phyloP scores from a whole-genome alignment of 2,113 vertebrate genomes.

The Vulpes lagopus region DNA sequence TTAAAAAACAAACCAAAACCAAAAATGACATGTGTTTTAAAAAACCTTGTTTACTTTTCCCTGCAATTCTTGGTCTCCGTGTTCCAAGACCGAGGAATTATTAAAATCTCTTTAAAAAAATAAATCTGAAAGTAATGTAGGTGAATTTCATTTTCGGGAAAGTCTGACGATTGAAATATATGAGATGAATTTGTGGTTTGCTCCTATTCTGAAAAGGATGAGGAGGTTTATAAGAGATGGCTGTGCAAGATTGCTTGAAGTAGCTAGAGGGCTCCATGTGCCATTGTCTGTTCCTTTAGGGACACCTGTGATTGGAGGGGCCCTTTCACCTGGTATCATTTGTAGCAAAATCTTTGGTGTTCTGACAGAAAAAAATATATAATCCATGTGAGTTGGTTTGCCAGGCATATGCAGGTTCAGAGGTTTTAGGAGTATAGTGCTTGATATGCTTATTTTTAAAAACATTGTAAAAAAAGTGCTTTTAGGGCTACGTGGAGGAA shows the following conservation, averaged over 20 bases:
- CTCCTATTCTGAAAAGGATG: not conserved
- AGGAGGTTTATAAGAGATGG: not conserved
- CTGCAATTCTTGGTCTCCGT: not conserved
- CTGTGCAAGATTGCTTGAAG: not conserved
- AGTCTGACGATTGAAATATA: not conserved
- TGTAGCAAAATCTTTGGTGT: not conserved
- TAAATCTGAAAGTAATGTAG: not conserved
- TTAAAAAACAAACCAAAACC: not conserved
- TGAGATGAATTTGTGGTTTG: not conserved
- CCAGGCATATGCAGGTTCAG: not conserved
- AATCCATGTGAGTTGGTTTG: not conserved
- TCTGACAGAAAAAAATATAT: not conserved
- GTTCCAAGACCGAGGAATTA: not conserved
- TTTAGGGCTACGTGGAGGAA: not conserved
- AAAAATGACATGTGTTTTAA: not conserved
- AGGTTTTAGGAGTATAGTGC: not conserved
- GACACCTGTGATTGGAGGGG: not conserved
- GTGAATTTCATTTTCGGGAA: not conserved
- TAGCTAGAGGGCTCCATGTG: not conserved
- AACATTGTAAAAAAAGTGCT: not conserved
- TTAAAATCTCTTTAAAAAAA: conserved; percentile 6
- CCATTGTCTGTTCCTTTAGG: not conserved
- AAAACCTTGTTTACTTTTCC: not conserved
- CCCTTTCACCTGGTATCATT: not conserved
- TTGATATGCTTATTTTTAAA: not conserved